Percentiles rank a stretch among this genome's conserved stretches.
These are phyloP conservation scores for Zoanthus sansibaricus DNA, from an alignment of 92 coral and sea anemone genomes.

Conservation along the genomic window DNA sequence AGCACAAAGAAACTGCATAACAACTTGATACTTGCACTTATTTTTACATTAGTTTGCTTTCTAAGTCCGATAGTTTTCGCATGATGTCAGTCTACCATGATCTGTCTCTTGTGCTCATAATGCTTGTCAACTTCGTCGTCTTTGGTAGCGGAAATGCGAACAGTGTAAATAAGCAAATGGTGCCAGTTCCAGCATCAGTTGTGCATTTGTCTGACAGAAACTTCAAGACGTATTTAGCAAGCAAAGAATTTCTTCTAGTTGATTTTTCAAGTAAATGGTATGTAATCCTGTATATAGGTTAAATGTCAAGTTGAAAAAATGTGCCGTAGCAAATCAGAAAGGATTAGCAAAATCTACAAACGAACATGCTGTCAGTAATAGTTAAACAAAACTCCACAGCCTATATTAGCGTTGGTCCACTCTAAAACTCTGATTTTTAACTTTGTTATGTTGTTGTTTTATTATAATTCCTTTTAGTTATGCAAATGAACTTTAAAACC, in stretches of 20 bases:
- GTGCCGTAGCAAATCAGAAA: neutral
- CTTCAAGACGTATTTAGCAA: conserved; percentile 29
- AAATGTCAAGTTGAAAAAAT: neutral
- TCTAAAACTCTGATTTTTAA: neutral
- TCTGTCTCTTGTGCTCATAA: neutral
- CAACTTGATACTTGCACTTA: neutral
- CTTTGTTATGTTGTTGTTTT: neutral
- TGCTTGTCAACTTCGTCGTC: neutral
- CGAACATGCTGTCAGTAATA: too few species aligned
- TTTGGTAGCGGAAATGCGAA: conserved; percentile 19
- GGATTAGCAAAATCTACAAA: neutral
- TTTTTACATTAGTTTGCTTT: neutral
- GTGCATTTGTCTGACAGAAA: conserved; percentile 29
- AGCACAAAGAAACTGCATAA: neutral
- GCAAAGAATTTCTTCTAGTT: conserved; percentile 23
- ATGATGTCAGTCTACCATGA: neutral
- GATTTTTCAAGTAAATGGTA: conserved; percentile 43
- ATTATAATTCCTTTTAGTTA: neutral
- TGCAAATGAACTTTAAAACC: too few species aligned
- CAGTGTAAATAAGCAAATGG: neutral
- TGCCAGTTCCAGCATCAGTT: neutral
- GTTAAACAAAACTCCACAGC: too few species aligned
- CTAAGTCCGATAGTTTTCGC: neutral
- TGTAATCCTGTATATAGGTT: neutral
- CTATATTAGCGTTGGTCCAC: too few species aligned